Conservation (phyloP, 2,888 invertebrate species). For the Cyclophora albipunctata region DNA sequence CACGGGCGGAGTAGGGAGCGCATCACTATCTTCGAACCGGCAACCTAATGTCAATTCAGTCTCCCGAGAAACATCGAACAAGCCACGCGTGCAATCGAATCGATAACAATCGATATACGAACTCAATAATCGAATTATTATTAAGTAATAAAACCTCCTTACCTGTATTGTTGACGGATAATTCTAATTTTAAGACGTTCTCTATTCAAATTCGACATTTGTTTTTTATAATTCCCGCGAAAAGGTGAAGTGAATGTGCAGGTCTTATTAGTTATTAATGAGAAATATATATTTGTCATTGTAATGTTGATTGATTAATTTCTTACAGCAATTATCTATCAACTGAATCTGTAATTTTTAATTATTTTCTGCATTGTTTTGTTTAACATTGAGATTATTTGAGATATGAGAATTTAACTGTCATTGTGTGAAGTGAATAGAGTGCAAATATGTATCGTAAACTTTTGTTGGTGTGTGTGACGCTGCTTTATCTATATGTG, state of each 20-base stretch:
- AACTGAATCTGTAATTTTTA: conserved; percentile 13
- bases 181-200: conserved; percentile 5
- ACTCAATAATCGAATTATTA: not conserved
- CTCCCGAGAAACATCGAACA: conserved; percentile 13
- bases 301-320: conserved; percentile 15
- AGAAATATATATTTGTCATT: conserved; percentile 10
- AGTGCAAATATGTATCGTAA: conserved; percentile 39
- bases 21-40: conserved; percentile 24
- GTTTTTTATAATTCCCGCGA: conserved; percentile 1
- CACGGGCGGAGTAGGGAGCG: conserved; percentile 22
- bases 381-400: conserved; percentile 15
- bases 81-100: conserved; percentile 2
- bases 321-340: conserved; percentile 13
- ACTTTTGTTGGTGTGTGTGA: conserved; percentile 38
- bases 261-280: conserved; percentile 13
- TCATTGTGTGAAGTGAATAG: conserved; percentile 19
- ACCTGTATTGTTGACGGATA: no score
- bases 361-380: conserved; percentile 10
- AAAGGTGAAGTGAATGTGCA: conserved; percentile 17
- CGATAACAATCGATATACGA: not conserved
- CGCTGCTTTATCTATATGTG: conserved; percentile 32
- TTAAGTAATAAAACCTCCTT: not conserved
- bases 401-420: conserved; percentile 27
- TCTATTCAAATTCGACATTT: conserved; percentile 11
- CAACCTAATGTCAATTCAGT: conserved; percentile 27